A percentile compares a stretch with the other conserved stretches of the same genome.
Evolutionary conservation across 2,113 vertebrate genomes (phyloP).

Genomic region (Guaruba guarouba): DNA sequence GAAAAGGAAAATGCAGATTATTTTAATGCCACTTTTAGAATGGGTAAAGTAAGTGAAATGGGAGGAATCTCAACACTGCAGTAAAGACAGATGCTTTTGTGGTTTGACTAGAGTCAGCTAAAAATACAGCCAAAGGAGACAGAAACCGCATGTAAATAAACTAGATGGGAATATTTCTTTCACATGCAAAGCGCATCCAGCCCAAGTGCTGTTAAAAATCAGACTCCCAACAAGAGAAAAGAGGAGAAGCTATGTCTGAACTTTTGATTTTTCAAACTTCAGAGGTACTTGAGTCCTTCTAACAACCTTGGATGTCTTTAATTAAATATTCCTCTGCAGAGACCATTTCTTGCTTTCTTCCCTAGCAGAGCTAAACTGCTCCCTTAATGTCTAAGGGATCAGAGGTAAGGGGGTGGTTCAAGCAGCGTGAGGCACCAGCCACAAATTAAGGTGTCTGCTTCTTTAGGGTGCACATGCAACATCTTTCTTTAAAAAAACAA

Average conservation of each 20-base stretch:
- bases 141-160: not conserved
- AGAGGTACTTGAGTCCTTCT: not conserved
- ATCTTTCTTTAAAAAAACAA: too few species aligned
- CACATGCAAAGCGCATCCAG: not conserved
- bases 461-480: not conserved
- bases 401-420: not conserved
- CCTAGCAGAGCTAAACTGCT: not conserved
- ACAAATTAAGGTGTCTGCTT: not conserved
- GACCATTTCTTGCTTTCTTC: not conserved
- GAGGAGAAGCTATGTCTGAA: not conserved
- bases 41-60: not conserved
- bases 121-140: not conserved
- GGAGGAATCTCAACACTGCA: not conserved
- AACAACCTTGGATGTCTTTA: not conserved
- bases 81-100: not conserved
- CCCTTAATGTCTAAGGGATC: not conserved
- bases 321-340: not conserved
- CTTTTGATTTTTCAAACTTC: not conserved
- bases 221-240: not conserved
- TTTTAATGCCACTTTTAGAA: not conserved
- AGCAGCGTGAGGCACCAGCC: too few species aligned
- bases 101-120: not conserved
- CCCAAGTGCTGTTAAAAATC: not conserved
- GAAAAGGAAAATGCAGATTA: not conserved
- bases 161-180: not conserved